phyloP scores from a whole-genome alignment of 37 sponge, comb jelly and placozoan genomes.

The Ianthella basta region DNA sequence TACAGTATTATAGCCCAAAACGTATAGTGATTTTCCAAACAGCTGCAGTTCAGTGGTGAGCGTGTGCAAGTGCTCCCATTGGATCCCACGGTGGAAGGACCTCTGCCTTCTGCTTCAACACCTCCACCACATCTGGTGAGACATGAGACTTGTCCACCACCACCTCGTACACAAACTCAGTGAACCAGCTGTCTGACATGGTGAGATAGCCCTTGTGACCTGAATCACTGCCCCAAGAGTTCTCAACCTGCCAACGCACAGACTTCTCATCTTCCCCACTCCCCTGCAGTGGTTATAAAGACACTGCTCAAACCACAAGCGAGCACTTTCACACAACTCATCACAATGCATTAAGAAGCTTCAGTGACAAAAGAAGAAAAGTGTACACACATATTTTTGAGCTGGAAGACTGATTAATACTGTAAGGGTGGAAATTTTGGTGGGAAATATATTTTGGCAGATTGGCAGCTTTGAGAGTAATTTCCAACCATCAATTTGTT shows the following conservation, averaged over 20 bases:
- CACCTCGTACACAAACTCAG: conserved; percentile 53
- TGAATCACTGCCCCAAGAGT: conserved; percentile 54
- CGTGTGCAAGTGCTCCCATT: conserved; percentile 49
- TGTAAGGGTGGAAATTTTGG: too few species aligned
- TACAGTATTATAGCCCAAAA: too few species aligned
- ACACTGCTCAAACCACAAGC: too few species aligned
- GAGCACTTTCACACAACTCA: too few species aligned
- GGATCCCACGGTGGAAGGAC: conserved; percentile 68
- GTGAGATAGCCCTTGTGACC: conserved; percentile 49
- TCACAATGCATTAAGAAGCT: too few species aligned
- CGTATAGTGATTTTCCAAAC: too few species aligned
- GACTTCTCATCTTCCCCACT: not conserved
- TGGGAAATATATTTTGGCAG: too few species aligned
- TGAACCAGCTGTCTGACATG: conserved; percentile 54
- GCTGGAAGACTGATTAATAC: too few species aligned
- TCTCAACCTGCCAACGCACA: conserved; percentile 46
- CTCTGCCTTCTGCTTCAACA: conserved; percentile 42
- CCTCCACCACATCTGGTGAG: conserved; percentile 27
- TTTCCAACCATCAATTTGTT: too few species aligned
- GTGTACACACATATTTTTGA: too few species aligned
- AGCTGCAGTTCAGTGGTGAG: not conserved
- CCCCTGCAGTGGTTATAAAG: not conserved
- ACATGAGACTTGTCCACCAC: conserved; percentile 46
- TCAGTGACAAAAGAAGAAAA: too few species aligned
- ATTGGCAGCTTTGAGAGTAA: too few species aligned